These are phyloP conservation scores for Drosophila subobscura DNA, from an alignment of 1,140 invertebrate genomes.

Conservation along the genomic window DNA sequence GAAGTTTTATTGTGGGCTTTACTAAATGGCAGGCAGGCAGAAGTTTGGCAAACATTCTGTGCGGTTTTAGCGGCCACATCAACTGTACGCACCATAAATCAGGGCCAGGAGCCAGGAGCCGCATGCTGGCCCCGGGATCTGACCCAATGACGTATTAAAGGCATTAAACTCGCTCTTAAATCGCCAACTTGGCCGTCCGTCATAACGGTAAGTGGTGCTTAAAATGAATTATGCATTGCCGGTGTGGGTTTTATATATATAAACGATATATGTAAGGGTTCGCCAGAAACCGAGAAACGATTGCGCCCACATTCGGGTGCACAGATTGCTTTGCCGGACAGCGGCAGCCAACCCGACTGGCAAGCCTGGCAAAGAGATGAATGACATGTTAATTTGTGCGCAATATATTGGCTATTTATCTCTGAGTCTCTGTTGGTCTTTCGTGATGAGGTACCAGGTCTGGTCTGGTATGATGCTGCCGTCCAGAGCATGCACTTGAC, in stretches of 20 bases:
- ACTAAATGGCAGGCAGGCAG: slow-evolving; percentile 30
- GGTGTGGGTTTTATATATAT: slow-evolving; percentile 43
- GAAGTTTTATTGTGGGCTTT: slow-evolving; percentile 59
- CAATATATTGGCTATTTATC: slow-evolving; percentile 63
- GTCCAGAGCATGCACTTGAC: slow-evolving; percentile 37
- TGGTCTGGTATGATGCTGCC: background rate
- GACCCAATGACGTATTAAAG: slow-evolving; percentile 72
- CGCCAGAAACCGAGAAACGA: slow-evolving; percentile 8
- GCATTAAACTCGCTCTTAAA: slow-evolving; percentile 75
- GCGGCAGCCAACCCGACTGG: slow-evolving; percentile 6
- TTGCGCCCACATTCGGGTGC: slow-evolving; percentile 21
- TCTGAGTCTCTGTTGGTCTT: slow-evolving; percentile 27
- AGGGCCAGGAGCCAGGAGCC: slow-evolving; percentile 62
- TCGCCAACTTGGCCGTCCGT: slow-evolving; percentile 62
- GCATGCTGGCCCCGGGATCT: slow-evolving; percentile 25
- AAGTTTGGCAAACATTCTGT: slow-evolving; percentile 59
- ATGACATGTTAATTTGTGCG: slow-evolving; percentile 66
- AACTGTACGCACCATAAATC: slow-evolving; percentile 80
- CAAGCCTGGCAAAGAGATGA: slow-evolving; percentile 19
- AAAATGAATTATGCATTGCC: slow-evolving; percentile 78
- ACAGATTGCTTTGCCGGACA: slow-evolving; percentile 51
- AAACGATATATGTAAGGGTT: slow-evolving; percentile 18
- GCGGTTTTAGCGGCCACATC: slow-evolving; percentile 69
- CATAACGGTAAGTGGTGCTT: slow-evolving; percentile 79
- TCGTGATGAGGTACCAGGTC: background rate